Conservation (phyloP, 2,797 vertebrate genomes). For the Anguilla anguilla region DNA sequence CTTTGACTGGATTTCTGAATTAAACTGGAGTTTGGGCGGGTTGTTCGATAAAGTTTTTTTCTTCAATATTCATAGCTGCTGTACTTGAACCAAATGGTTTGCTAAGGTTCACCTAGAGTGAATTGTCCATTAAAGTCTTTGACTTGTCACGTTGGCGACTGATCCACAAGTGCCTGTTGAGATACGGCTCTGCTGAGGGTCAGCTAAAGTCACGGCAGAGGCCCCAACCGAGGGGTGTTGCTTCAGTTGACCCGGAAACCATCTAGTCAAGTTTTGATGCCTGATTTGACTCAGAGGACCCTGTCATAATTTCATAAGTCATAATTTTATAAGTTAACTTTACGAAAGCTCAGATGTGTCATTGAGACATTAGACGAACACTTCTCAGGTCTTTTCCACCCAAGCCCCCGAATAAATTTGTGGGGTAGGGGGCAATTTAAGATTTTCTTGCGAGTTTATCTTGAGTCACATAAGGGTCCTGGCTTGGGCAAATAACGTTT, state of each 20-base stretch:
- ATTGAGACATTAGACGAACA: not conserved
- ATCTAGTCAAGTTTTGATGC: not conserved
- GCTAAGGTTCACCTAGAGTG: not conserved
- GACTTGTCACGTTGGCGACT: not conserved
- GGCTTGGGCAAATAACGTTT: not conserved
- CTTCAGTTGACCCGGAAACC: not conserved
- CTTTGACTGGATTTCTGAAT: not conserved
- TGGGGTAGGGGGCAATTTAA: not conserved
- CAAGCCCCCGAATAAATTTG: not conserved
- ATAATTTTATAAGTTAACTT: not conserved
- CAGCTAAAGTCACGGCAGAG: not conserved
- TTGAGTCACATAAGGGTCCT: not conserved
- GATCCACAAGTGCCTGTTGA: not conserved
- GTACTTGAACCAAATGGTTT: not conserved
- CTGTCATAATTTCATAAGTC: not conserved
- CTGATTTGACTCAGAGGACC: not conserved
- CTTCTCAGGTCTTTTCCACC: not conserved
- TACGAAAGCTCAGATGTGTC: not conserved
- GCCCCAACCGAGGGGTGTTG: not conserved
- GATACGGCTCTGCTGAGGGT: not conserved
- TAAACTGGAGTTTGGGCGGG: not conserved
- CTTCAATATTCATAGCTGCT: not conserved
- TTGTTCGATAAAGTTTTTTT: not conserved
- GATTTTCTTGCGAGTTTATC: not conserved
- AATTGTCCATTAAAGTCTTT: not conserved